phyloP scores from a whole-genome alignment of 2,888 invertebrate species.

The Scrobipalpa atriplicella region DNA sequence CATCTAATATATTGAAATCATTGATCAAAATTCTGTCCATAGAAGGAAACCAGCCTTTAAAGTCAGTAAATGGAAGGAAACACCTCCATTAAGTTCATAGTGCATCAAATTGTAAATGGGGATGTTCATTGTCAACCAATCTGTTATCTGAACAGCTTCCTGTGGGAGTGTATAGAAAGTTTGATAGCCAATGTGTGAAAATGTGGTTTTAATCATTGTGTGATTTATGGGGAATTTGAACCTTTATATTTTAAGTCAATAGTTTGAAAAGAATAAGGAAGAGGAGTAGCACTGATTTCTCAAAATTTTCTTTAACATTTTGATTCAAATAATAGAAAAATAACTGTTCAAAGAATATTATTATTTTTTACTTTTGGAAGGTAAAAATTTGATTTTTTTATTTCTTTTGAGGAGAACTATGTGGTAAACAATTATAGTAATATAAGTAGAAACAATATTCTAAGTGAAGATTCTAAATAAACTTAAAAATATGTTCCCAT shows the following conservation, averaged over 20 bases:
- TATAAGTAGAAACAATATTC: no score
- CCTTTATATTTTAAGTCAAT: neutral
- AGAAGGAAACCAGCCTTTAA: no score
- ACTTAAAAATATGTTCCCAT: neutral
- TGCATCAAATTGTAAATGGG: constrained; percentile 48
- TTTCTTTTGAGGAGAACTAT: neutral
- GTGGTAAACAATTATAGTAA: no score
- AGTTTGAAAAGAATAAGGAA: neutral
- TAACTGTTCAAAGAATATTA: no score
- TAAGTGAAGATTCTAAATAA: no score
- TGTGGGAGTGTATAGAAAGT: constrained; percentile 36
- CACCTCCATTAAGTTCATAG: neutral
- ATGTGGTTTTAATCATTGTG: neutral
- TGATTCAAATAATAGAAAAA: neutral
- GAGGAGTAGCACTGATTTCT: neutral
- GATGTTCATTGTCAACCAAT: constrained; percentile 47
- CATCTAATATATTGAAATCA: no score
- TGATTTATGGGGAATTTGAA: neutral
- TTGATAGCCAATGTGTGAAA: constrained; percentile 5
- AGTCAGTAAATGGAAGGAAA: neutral
- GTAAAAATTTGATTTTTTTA: neutral
- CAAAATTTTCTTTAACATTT: no score
- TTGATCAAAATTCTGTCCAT: neutral
- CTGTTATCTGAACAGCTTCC: constrained; percentile 59
- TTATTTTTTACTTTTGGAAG: neutral